phyloP scores from a whole-genome alignment of 2,797 vertebrate genomes.

The Syndactyla subalaris region DNA sequence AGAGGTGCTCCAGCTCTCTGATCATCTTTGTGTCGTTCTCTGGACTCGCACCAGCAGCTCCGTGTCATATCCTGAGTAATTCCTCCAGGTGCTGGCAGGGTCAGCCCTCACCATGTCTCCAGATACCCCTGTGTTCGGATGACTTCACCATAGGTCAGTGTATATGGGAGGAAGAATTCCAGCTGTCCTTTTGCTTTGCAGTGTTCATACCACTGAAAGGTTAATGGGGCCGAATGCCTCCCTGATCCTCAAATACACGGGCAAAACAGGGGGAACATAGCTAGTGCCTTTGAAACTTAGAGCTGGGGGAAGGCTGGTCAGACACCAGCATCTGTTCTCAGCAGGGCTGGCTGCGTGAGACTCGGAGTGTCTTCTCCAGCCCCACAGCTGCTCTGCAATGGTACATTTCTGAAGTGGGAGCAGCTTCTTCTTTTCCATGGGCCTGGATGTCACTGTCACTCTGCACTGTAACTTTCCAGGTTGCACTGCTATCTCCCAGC shows the following conservation, averaged over 20 bases:
- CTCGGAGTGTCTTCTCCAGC: neutral
- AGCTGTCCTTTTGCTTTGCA: conserved; percentile 7
- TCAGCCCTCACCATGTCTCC: neutral
- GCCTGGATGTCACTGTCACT: neutral
- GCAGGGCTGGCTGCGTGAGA: accelerated
- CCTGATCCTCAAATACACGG: neutral
- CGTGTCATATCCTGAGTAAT: neutral
- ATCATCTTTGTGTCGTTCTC: neutral
- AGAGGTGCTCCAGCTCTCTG: neutral
- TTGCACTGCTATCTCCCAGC: neutral
- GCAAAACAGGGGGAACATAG: neutral
- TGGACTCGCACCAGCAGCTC: neutral
- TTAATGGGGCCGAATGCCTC: neutral
- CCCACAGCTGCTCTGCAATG: neutral
- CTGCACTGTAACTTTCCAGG: neutral
- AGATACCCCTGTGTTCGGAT: neutral
- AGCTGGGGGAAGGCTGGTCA: neutral
- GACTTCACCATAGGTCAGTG: neutral
- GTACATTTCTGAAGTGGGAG: neutral
- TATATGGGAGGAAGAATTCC: neutral
- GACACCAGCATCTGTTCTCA: neutral
- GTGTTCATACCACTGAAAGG: conserved; percentile 25
- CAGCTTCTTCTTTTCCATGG: neutral
- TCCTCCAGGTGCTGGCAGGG: neutral
- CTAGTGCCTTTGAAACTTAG: neutral